Evolutionary conservation across 2,113 vertebrate species (phyloP), one percentile per base, ranked within the genome.

Genomic region (Cyphomyrus plagiostoma): DNA sequence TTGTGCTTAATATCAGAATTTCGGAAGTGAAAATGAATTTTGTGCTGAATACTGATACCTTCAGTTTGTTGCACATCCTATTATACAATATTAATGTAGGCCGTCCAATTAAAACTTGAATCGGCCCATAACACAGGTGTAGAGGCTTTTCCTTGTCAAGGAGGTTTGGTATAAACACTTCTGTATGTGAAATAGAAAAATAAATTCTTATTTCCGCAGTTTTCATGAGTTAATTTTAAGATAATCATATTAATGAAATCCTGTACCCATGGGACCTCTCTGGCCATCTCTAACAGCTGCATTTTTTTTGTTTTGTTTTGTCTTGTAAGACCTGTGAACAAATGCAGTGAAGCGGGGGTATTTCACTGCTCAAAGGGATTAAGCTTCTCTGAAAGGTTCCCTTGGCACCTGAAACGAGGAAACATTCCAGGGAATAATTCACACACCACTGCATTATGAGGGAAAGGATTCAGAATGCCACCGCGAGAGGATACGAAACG

Each of bases 331-430:
- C 85, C 53, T 58, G 62, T 87, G 85, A 80, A 90, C 46, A 56
- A 19, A 85, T 11, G 8, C 49, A 66, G 48, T 80, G 48, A 52
- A 90, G 62, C 23, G 49, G 23, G 85, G 48, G 66, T 62, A 42
- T 87, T 50, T 84, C 62, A 66, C 50, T 88, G 23, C 39, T 88
- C 77, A 83, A n/a, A 88, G 89, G 86, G 89, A 82, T 88, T 58
- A 88, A 88, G 86, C 48, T 48, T 50, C 30, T 88, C 70, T 83
- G 86, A 77, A 90, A 90, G 74, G 89, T 39, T 88, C 52, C 87
- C 89, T n/a, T 62, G 56, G 58, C 45, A 86, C 82, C 46, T 86
- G 89, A 86, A 89, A 89, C 0, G 66, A 42, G 11, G 58, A 58
- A 87, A 53, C 48, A 90, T 77, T 58, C 49, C 58, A 77, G 58